Evolutionary conservation across 2,113 vertebrate species (phyloP).

Genomic region (Apodemus speciosus): DNA sequence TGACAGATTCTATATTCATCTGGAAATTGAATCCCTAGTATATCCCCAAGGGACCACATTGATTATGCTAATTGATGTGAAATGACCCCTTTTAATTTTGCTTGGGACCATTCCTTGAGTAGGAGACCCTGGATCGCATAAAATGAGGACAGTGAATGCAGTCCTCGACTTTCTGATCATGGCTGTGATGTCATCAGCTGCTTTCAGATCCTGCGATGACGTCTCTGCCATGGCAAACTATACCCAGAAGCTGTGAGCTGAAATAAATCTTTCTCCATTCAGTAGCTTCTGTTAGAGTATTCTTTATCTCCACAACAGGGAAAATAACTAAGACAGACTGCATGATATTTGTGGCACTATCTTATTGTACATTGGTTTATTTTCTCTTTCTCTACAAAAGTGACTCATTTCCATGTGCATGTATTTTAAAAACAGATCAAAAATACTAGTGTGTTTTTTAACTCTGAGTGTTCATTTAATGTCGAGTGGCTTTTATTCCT

Average conservation of each 20-base stretch:
- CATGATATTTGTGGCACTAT: background rate
- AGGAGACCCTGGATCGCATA: background rate
- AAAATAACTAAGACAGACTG: background rate
- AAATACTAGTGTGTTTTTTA: slow-evolving; percentile 7
- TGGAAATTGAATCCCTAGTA: background rate
- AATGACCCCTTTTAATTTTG: background rate
- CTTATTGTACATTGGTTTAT: background rate
- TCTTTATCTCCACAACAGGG: background rate
- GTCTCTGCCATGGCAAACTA: background rate
- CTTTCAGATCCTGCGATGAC: background rate
- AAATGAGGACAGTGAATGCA: background rate
- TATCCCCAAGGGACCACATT: background rate
- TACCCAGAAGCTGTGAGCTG: background rate
- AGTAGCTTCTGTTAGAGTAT: too few relatives aligned
- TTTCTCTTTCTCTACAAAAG: background rate
- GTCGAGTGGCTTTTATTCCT: background rate
- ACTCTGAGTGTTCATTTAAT: background rate
- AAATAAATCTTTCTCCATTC: background rate
- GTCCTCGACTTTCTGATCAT: background rate
- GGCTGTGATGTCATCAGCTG: background rate
- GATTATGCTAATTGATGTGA: background rate
- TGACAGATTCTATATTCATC: background rate
- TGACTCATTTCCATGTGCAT: background rate
- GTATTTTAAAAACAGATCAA: background rate
- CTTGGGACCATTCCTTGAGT: background rate